phyloP scores from a whole-genome alignment of 2,797 vertebrate genomes.

The Artibeus jamaicensis region DNA sequence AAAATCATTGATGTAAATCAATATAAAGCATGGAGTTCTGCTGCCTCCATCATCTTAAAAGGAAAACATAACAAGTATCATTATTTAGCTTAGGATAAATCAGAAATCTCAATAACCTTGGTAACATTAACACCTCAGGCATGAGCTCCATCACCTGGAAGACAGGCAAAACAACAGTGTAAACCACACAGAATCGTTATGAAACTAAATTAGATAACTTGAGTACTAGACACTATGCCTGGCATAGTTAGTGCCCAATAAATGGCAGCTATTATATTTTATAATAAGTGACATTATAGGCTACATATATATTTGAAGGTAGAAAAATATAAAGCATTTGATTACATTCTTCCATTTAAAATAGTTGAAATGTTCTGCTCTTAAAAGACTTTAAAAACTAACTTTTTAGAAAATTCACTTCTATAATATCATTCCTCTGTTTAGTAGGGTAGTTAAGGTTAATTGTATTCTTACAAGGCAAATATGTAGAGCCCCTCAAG shows the following conservation, averaged over 20 bases:
- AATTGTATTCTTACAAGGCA: neutral
- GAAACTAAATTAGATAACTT: neutral
- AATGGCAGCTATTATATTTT: neutral
- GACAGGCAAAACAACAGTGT: neutral
- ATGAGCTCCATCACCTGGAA: neutral
- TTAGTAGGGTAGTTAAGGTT: neutral
- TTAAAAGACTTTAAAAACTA: neutral
- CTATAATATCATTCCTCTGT: neutral
- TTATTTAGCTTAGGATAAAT: neutral
- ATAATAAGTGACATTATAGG: neutral
- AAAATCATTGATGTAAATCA: neutral
- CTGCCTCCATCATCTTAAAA: neutral
- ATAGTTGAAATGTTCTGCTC: neutral
- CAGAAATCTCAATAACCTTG: neutral
- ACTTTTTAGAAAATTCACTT: constrained; percentile 3
- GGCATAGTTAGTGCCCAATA: neutral
- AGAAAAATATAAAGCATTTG: neutral
- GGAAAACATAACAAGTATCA: neutral
- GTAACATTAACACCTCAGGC: neutral
- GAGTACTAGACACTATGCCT: neutral
- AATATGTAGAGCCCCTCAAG: neutral
- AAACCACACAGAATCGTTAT: neutral
- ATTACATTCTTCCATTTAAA: constrained; percentile 4
- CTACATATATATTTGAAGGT: neutral
- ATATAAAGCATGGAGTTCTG: neutral